Conservation (phyloP, 2,888 invertebrate genomes). For the Drosophila cognata region DNA sequence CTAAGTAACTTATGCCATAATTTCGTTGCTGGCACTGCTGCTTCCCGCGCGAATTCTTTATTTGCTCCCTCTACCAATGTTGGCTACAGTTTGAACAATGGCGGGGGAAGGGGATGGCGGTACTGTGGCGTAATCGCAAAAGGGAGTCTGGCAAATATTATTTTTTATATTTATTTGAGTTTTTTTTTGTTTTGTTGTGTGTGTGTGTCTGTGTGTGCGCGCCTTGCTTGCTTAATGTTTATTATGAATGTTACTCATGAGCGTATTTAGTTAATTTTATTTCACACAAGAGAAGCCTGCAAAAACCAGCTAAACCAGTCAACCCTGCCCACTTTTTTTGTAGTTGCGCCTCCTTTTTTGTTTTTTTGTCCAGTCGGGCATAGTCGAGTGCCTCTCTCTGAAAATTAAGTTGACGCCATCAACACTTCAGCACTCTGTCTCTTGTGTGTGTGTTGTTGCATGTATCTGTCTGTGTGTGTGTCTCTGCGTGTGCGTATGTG, state of each 20-base stretch:
- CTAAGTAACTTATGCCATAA: slow-evolving; percentile 81
- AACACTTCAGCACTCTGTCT: slow-evolving; percentile 74
- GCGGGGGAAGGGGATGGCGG: not conserved
- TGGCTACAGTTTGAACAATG: slow-evolving; percentile 30
- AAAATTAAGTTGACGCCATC: slow-evolving; percentile 80
- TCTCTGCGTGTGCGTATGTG: slow-evolving; percentile 18
- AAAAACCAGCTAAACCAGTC: slow-evolving; percentile 37
- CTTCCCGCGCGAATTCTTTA: slow-evolving; percentile 63
- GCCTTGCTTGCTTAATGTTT: slow-evolving; percentile 76
- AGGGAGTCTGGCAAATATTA: slow-evolving; percentile 81
- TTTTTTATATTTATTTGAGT: slow-evolving; percentile 79
- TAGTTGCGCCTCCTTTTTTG: slow-evolving; percentile 52
- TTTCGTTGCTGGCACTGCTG: slow-evolving; percentile 53
- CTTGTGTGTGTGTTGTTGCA: slow-evolving; percentile 10
- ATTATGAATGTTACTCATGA: slow-evolving; percentile 82
- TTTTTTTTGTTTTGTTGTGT: slow-evolving; percentile 23
- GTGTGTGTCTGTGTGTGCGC: slow-evolving; percentile 3
- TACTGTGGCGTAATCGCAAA: slow-evolving; percentile 68
- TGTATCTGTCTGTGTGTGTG: slow-evolving; percentile 1
- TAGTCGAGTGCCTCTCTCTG: slow-evolving; percentile 67
- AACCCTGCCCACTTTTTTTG: slow-evolving; percentile 33
- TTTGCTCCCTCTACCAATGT: slow-evolving; percentile 40
- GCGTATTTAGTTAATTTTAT: slow-evolving; percentile 82
- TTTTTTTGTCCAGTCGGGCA: slow-evolving; percentile 47
- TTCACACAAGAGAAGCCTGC: slow-evolving; percentile 78